Base-by-base conservation (phyloP, 2,888 invertebrate genomes). In the Halocaridina rubra region DNA sequence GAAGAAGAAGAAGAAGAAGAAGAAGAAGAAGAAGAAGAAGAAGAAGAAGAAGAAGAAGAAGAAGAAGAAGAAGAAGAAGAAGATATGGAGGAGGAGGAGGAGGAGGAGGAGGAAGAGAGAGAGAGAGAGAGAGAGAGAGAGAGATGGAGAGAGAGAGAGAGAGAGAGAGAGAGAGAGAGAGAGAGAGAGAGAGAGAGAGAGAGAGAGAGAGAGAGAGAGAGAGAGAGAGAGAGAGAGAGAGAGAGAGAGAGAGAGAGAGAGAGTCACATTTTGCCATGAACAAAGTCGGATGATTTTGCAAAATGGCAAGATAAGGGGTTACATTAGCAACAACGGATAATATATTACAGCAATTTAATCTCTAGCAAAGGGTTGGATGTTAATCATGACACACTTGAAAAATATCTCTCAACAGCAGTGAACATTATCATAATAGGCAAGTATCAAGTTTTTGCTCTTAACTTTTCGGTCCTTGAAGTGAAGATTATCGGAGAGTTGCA, bases 131-230 rank as follows among this genome's bases (percentile, higher is more conserved):
- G 22, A n/a, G n/a, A n/a, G n/a, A n/a, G n/a, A n/a, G n/a, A n/a
- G n/a, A n/a, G n/a, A n/a, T n/a, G n/a, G n/a, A n/a, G n/a, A n/a
- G n/a, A n/a, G n/a, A n/a, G n/a, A n/a, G n/a, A n/a, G n/a, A n/a
- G n/a, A n/a, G n/a, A 16, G 5, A 29, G 5, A 16, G 30, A 67
- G 67, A 67, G 67, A 67, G 67, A 67, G 67, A 67, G 67, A 67
- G 67, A 67, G 67, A 67, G 67, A 67, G 67, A 67, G 67, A 67
- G 67, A 69, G 69, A 69, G 69, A 69, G 69, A 69, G 69, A 69
- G 69, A 69, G 69, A 69, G 69, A 69, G 29, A 69, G 69, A 69
- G 69, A 69, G 69, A 69, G 69, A 69, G 69, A 69, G 69, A 69
- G 69, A 69, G 69, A 69, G 69, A 69, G 29, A 27, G 69, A 69